phyloP scores from a whole-genome alignment of 2,113 vertebrate genomes.

The Oryzias woworae region DNA sequence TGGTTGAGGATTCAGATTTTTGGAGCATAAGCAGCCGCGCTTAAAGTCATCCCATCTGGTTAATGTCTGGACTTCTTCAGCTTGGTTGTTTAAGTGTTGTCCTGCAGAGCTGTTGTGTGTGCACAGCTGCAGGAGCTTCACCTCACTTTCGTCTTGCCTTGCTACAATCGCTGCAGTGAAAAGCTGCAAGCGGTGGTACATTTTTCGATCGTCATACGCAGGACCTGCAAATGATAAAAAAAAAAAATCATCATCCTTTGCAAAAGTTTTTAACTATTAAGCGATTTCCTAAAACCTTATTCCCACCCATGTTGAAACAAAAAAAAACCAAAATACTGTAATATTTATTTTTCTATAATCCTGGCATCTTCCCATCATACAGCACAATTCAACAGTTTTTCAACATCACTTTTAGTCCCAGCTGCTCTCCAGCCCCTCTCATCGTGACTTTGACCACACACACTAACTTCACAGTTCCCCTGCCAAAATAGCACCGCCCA shows the following conservation, averaged over 20 bases:
- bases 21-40: slow-evolving; percentile 36
- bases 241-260: background rate
- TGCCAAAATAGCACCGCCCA: slow-evolving; percentile 15
- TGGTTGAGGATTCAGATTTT: slow-evolving; percentile 11
- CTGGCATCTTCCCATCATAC: slow-evolving; percentile 3
- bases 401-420: slow-evolving; percentile 24
- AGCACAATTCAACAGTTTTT: slow-evolving; percentile 13
- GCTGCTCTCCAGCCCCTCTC: slow-evolving; percentile 24
- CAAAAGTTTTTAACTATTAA: too few species aligned
- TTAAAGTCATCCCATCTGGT: slow-evolving; percentile 37
- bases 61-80: slow-evolving; percentile 43
- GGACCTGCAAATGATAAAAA: slow-evolving; percentile 10
- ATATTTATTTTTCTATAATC: too few species aligned
- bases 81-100: slow-evolving; percentile 64
- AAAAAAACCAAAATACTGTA: too few species aligned
- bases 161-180: slow-evolving; percentile 58
- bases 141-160: slow-evolving; percentile 61
- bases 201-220: slow-evolving; percentile 22
- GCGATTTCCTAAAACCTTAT: too few species aligned
- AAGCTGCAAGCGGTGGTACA: slow-evolving; percentile 65
- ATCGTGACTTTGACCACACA: slow-evolving; percentile 51
- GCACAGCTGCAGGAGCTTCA: slow-evolving; percentile 73
- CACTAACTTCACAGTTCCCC: slow-evolving; percentile 28
- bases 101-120: slow-evolving; percentile 68
- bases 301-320: too few species aligned